Evolutionary conservation across 1,140 invertebrate species (phyloP).

Genomic region (fruit fly (Drosophila melanogaster)): Release_6_plus_ISO1_MT NT_037436.4:4972001-4972500

Average conservation of each 20-base stretch:
- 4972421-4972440: slow-evolving; percentile 48
- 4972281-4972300: slow-evolving; percentile 83
- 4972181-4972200: slow-evolving; percentile 48
- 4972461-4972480: slow-evolving; percentile 41
- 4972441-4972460: too few species aligned
- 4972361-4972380: slow-evolving; percentile 4
- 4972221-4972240: slow-evolving; percentile 44
- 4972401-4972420: slow-evolving; percentile 67
- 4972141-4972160: slow-evolving; percentile 74
- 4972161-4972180: slow-evolving; percentile 9
- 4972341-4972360: slow-evolving; percentile 6
- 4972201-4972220: slow-evolving; percentile 58
- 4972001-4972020: slow-evolving; percentile 82
- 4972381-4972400: slow-evolving; percentile 80
- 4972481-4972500: slow-evolving; percentile 65
- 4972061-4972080: slow-evolving; percentile 44
- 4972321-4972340: slow-evolving; percentile 81
- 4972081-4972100: slow-evolving; percentile 1
- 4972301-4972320: slow-evolving; percentile 83
- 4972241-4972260: background rate
- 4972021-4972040: slow-evolving; percentile 29
- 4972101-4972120: slow-evolving; percentile 46
- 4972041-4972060: slow-evolving; percentile 57
- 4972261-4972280: slow-evolving; percentile 40
- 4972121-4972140: slow-evolving; percentile 81